These are phyloP conservation scores for Tenualosa ilisha DNA, from an alignment of 2,797 vertebrate species.

Conservation along the genomic window DNA sequence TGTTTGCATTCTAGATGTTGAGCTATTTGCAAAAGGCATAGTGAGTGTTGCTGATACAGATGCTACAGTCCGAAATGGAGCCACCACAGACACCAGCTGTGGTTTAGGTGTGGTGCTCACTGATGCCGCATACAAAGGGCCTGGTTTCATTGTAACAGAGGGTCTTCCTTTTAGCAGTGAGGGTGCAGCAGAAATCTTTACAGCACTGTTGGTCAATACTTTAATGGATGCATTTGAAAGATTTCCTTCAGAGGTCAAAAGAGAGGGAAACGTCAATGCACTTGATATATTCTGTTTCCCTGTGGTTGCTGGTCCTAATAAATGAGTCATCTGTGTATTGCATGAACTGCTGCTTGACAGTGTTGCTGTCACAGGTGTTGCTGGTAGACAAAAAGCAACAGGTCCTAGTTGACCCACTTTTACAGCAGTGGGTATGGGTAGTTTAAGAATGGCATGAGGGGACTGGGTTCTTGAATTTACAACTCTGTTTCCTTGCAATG, in stretches of 20 bases:
- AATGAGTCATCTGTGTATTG: conserved; percentile 40
- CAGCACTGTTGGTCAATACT: conserved; percentile 23
- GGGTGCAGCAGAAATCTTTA: conserved; percentile 26
- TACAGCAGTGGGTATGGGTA: conserved; percentile 43
- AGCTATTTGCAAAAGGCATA: conserved; percentile 60
- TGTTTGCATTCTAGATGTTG: conserved; percentile 64
- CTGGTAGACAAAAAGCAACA: conserved; percentile 16
- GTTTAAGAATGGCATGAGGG: conserved; percentile 50
- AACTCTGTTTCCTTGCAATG: conserved; percentile 51
- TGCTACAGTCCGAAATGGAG: conserved; percentile 54
- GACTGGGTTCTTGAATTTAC: conserved; percentile 41
- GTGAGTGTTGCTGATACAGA: conserved; percentile 60
- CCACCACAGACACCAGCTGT: conserved; percentile 46
- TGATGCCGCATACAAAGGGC: conserved; percentile 51
- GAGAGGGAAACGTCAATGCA: conserved; percentile 39
- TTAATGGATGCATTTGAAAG: conserved; percentile 20
- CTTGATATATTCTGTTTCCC: conserved; percentile 32
- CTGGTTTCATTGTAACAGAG: conserved; percentile 40
- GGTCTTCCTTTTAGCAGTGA: conserved; percentile 31
- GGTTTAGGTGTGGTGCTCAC: conserved; percentile 50
- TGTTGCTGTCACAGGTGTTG: conserved; percentile 30
- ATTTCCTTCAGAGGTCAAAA: conserved; percentile 40
- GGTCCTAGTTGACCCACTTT: not conserved
- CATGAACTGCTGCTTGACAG: conserved; percentile 33
- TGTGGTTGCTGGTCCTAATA: conserved; percentile 25